A percentile compares a stretch with the other conserved stretches of the same genome.
Evolutionary conservation across 2,113 vertebrate species (phyloP).

Genomic region (Calidris pygmaea): DNA sequence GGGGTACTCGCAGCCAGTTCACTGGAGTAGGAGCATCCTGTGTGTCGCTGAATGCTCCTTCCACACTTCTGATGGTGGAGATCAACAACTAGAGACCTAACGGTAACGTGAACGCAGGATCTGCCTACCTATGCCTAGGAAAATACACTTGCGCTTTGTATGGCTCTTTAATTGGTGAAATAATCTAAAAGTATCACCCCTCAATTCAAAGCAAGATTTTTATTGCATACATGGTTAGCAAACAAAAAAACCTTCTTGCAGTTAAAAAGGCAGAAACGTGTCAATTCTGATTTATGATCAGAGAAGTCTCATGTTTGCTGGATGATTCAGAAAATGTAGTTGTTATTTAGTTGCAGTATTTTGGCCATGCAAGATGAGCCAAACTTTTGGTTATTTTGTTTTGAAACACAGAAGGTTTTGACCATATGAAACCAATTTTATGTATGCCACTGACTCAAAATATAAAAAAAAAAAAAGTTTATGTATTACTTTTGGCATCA

Average conservation of each 20-base stretch:
- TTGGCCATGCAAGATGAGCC: not conserved
- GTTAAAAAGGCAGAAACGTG: not conserved
- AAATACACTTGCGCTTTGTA: not conserved
- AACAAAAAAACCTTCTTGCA: not conserved
- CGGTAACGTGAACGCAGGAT: not conserved
- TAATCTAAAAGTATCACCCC: not conserved
- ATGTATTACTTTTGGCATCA: slow-evolving; percentile 8
- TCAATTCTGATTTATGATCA: not conserved
- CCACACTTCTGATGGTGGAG: not conserved
- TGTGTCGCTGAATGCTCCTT: accelerated
- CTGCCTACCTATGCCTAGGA: not conserved
- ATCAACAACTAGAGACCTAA: not conserved
- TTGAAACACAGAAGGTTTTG: not conserved
- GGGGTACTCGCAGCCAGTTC: not conserved
- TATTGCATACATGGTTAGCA: not conserved
- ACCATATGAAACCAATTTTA: not conserved
- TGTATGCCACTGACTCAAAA: not conserved
- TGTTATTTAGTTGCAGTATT: not conserved
- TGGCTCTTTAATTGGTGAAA: not conserved
- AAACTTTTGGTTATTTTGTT: not conserved
- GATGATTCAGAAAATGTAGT: not conserved
- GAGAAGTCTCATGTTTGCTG: not conserved
- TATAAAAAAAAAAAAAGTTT: not conserved
- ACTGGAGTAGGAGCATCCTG: not conserved
- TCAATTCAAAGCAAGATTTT: not conserved